These are phyloP conservation scores for Leucophora obtusa DNA, from an alignment of 2,888 invertebrate genomes.

Conservation along the genomic window DNA sequence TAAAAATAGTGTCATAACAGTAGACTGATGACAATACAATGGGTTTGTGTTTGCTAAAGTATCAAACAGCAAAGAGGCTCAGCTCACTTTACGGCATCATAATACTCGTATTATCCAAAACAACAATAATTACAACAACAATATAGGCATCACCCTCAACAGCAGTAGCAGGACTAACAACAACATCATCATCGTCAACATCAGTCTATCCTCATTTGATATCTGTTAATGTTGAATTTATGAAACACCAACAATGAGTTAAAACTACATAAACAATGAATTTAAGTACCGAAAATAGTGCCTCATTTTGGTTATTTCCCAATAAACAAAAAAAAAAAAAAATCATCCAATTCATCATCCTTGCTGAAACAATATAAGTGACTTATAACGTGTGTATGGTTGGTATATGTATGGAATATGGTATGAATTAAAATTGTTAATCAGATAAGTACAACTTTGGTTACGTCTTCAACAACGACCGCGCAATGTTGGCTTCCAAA, in stretches of 20 bases:
- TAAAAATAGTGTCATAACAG: constrained; percentile 62
- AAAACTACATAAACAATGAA: constrained; percentile 50
- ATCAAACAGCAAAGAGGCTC: constrained; percentile 49
- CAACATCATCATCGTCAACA: constrained; percentile 28
- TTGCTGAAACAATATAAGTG: constrained; percentile 48
- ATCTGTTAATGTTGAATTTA: constrained; percentile 54
- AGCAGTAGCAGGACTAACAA: constrained; percentile 28
- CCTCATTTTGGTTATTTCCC: constrained; percentile 41
- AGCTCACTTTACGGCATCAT: constrained; percentile 20
- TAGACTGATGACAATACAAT: constrained; percentile 61
- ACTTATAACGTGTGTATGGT: constrained; percentile 47
- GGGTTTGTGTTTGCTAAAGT: constrained; percentile 41
- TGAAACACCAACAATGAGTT: constrained; percentile 33
- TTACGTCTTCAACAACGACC: no score
- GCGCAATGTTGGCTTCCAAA: no score
- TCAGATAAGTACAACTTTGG: no score
- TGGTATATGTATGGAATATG: no score
- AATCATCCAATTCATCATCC: constrained; percentile 56
- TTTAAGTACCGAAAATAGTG: constrained; percentile 47
- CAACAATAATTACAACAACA: constrained; percentile 11
- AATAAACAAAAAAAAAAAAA: constrained; percentile 8
- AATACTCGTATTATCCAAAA: constrained; percentile 4
- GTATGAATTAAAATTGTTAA: no score
- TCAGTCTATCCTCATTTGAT: constrained; percentile 45
- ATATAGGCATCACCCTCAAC: constrained; percentile 29